Percentiles rank a stretch among this genome's conserved stretches.
Evolutionary conservation across 2,797 vertebrate genomes (phyloP).

Genomic region (Pogonophryne albipinna): DNA sequence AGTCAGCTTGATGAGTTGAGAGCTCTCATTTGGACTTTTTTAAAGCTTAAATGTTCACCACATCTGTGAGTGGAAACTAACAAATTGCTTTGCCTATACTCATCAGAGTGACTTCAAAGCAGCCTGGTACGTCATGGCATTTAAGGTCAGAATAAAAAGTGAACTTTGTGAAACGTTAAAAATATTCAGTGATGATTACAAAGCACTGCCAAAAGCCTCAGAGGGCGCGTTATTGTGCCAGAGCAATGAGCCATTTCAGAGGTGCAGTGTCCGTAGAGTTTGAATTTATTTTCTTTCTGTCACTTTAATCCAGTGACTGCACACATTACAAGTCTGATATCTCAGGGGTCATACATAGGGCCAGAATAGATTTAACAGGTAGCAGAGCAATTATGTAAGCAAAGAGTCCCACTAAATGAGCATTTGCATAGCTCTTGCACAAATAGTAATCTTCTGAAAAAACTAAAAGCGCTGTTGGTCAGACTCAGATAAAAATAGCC

Average conservation of each 20-base stretch:
- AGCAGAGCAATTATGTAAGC: constrained; percentile 57
- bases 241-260: constrained; percentile 49
- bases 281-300: constrained; percentile 45
- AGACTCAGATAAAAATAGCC: constrained; percentile 59
- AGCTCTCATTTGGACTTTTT: constrained; percentile 60
- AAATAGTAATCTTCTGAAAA: constrained; percentile 44
- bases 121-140: constrained; percentile 37
- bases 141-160: constrained; percentile 59
- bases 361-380: constrained; percentile 66
- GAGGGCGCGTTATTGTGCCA: constrained; percentile 36
- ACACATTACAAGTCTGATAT: constrained; percentile 45
- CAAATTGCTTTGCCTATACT: constrained; percentile 59
- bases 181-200: constrained; percentile 62
- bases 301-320: constrained; percentile 61
- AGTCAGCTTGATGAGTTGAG: constrained; percentile 48
- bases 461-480: constrained; percentile 17
- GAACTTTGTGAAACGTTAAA: constrained; percentile 52
- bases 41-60: constrained; percentile 46
- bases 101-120: constrained; percentile 52
- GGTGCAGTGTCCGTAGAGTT: constrained; percentile 45
- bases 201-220: constrained; percentile 47
- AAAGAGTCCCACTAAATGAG: constrained; percentile 56
- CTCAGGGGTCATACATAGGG: constrained; percentile 45
- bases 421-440: constrained; percentile 65
- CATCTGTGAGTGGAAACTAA: constrained; percentile 59